These are phyloP conservation scores for Bicyclus anynana DNA, from an alignment of 1,140 invertebrate genomes.

Conservation along the genomic window DNA sequence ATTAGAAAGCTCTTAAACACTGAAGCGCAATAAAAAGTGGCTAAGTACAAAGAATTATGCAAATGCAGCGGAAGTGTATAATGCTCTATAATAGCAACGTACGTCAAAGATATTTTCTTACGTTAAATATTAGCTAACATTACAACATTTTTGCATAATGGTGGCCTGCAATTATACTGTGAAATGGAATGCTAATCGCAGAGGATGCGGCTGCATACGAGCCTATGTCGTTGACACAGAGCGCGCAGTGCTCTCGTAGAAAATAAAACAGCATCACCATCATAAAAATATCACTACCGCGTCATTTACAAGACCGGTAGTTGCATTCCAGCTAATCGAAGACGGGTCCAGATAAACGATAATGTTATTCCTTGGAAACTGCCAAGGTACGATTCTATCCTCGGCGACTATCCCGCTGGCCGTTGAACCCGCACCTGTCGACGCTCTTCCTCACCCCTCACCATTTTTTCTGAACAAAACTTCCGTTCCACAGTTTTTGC, in stretches of 20 bases:
- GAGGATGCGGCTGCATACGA: conserved; percentile 7
- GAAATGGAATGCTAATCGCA: conserved; percentile 25
- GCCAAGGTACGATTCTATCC: conserved; percentile 36
- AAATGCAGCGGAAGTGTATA: conserved; percentile 19
- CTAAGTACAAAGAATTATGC: conserved; percentile 8
- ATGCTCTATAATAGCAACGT: conserved; percentile 19
- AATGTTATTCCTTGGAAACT: conserved; percentile 49
- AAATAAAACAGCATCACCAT: conserved; percentile 17
- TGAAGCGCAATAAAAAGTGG: background rate
- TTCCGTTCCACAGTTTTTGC: conserved; percentile 69
- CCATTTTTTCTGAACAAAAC: conserved; percentile 64
- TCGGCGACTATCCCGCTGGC: conserved; percentile 42
- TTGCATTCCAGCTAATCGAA: conserved; percentile 32
- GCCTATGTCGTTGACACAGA: conserved; percentile 21
- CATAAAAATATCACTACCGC: conserved; percentile 28
- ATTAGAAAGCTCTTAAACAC: background rate
- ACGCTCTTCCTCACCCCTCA: conserved; percentile 48
- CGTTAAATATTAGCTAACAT: conserved; percentile 25
- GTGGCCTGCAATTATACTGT: conserved; percentile 15
- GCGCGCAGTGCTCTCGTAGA: background rate
- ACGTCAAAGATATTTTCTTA: conserved; percentile 21
- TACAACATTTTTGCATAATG: conserved; percentile 29
- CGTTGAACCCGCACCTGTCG: conserved; percentile 69
- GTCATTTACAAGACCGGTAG: conserved; percentile 43
- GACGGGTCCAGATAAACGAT: conserved; percentile 38